Base-by-base conservation (phyloP, 2,113 vertebrate species). In the Hemichromis elongatus region DNA sequence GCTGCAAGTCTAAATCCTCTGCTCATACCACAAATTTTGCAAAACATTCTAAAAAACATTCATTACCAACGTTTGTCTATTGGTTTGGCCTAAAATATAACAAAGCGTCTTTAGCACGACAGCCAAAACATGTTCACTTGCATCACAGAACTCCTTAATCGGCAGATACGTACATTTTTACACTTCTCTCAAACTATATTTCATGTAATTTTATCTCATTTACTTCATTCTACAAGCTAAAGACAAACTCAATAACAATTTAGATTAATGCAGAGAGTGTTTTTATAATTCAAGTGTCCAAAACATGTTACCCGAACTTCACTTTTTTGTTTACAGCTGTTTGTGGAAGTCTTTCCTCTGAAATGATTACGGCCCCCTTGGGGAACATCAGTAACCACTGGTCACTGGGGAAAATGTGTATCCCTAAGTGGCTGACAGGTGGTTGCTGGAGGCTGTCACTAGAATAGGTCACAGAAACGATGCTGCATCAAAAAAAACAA, bases 151-250 rank as follows among this genome's bases (percentile, higher is more conserved):
- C 18, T 24, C 16, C 50, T 73, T 6, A 28, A 28, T 47, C 37
- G 0, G 40, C 40, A 70, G 63, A 45, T 24, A 14, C 5, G 1
- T 45, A 13, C 24, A 0, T 1, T 18, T 26, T 3, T 47, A 73
- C 9, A 47, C 14, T 19, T 68, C 61, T 68, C 12, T 40, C n/a
- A 68, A 40, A 68, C 40, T 16, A 68, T 68, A 42, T 70, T 70
- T 73, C 68, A 73, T 73, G 18, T 50, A 73, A 14, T 73, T 73
- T 47, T 45, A 73, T 47, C 68, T 73, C 68, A 47, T 73, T 47
- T 73, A 70, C 66, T 47, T 14, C 0, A 0, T 8, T 68, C 13
- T 68, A 45, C 5, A 45, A 66, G 19, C 40, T 66, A 33, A 66
- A 66, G 3, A 66, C 11, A 40, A 66, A 66, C 19, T 0, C 33